Percentiles rank a stretch among this genome's conserved stretches.
These are phyloP conservation scores for Branchinecta sandiegonensis DNA, from an alignment of 2,888 invertebrate species.

Conservation along the genomic window DNA sequence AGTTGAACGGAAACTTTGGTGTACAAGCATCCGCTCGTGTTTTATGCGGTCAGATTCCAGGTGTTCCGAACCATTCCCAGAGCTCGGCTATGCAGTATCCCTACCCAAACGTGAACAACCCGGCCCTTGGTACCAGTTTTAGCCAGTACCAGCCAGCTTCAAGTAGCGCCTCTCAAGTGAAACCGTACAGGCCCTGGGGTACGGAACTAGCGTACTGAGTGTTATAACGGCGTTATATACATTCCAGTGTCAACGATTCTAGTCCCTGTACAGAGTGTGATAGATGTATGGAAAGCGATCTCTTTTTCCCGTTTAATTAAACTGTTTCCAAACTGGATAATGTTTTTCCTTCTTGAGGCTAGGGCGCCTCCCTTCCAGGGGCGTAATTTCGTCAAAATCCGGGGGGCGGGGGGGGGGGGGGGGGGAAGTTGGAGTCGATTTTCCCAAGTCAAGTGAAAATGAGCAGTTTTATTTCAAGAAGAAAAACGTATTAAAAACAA, in stretches of 20 bases:
- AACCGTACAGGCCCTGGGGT: slow-evolving; percentile 94
- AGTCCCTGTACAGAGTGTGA: slow-evolving; percentile 13
- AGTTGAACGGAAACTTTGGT: background rate
- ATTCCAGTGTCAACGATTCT: background rate
- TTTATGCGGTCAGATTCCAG: slow-evolving; percentile 13
- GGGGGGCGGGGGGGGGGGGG: too few relatives aligned
- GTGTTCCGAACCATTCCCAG: slow-evolving; percentile 10
- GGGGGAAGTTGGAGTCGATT: too few relatives aligned
- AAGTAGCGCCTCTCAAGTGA: slow-evolving; percentile 33
- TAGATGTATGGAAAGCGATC: background rate
- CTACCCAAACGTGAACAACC: slow-evolving; percentile 18
- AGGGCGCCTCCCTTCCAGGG: too few relatives aligned
- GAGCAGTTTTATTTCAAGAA: too few relatives aligned
- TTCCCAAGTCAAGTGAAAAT: too few relatives aligned
- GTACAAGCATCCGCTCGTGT: slow-evolving; percentile 15
- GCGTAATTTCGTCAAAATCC: too few relatives aligned
- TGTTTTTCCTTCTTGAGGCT: too few relatives aligned
- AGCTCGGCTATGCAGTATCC: slow-evolving; percentile 16
- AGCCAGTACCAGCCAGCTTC: slow-evolving; percentile 18
- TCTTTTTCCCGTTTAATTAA: background rate
- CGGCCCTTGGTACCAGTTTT: background rate
- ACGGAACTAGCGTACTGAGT: slow-evolving; percentile 76
- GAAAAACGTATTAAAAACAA: too few relatives aligned
- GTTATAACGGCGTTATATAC: background rate
- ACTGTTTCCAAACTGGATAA: background rate